Percentiles rank a stretch among this genome's conserved stretches.
Evolutionary conservation across 2,888 invertebrate species (phyloP).

Genomic region (Pasiphila rectangulata): DNA sequence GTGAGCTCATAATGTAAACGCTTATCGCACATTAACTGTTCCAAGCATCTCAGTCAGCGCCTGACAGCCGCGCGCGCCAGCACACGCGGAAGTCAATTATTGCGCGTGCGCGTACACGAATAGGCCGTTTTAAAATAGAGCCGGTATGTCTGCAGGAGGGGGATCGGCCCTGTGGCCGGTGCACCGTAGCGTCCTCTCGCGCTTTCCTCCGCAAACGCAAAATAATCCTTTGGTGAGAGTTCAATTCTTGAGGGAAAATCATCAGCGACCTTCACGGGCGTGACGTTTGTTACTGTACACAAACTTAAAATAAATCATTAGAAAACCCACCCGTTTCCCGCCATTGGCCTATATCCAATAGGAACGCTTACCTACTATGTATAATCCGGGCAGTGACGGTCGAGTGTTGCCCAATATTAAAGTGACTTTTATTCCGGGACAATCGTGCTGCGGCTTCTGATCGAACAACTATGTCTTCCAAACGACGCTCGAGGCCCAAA

Average conservation of each 20-base stretch:
- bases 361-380: constrained; percentile 60
- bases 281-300: constrained; percentile 58
- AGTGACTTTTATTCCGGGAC: constrained; percentile 60
- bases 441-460: constrained; percentile 52
- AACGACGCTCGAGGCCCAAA: constrained; percentile 70
- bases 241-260: constrained; percentile 51
- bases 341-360: constrained; percentile 78
- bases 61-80: constrained; percentile 74
- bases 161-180: constrained; percentile 88
- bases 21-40: constrained; percentile 67
- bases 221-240: constrained; percentile 75
- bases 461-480: constrained; percentile 64
- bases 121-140: constrained; percentile 78
- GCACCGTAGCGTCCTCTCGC: constrained; percentile 80
- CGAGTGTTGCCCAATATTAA: constrained; percentile 66
- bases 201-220: constrained; percentile 64
- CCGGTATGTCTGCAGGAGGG: constrained; percentile 77
- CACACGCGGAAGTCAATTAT: constrained; percentile 77
- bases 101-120: constrained; percentile 78
- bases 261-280: constrained; percentile 51
- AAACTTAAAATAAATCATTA: constrained; percentile 65
- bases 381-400: constrained; percentile 66
- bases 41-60: constrained; percentile 72
- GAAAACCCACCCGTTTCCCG: constrained; percentile 64
- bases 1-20: constrained; percentile 74